Percentiles rank a stretch among this genome's conserved stretches.
Conservation (phyloP, 2,797 vertebrate species). For the Threskiornis aethiopicus region DNA sequence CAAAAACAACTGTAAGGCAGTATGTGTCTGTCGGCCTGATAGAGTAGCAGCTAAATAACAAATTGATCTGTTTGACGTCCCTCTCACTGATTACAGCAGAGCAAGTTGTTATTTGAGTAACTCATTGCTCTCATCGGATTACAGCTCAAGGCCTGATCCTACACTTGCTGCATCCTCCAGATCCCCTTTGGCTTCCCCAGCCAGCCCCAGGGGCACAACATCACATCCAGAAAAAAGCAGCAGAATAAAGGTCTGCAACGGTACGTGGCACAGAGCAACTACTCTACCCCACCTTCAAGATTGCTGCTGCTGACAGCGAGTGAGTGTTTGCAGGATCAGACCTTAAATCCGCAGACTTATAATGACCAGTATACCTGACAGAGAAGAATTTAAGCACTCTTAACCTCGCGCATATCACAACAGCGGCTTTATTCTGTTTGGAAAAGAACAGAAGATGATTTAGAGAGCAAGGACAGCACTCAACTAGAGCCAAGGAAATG, state of each 20-base stretch:
- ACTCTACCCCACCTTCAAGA: background rate
- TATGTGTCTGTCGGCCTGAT: fast-evolving
- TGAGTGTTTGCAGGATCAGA: background rate
- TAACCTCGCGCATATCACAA: background rate
- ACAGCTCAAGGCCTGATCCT: background rate
- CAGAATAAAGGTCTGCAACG: background rate
- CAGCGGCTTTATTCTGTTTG: background rate
- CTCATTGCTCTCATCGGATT: background rate
- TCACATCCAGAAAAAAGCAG: background rate
- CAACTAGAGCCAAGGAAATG: background rate
- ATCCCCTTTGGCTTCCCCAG: background rate
- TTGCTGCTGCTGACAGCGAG: background rate
- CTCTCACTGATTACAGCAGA: background rate
- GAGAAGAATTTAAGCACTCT: background rate
- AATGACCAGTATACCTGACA: background rate
- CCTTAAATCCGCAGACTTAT: background rate
- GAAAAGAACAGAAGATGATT: background rate
- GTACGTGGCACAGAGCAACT: background rate
- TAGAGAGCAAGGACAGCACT: background rate
- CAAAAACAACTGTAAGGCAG: background rate
- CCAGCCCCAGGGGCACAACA: fast-evolving
- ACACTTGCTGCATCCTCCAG: background rate
- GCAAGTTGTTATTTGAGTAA: background rate
- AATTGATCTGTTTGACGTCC: background rate
- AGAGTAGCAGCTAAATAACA: background rate